A percentile compares a stretch with the other conserved stretches of the same genome.
phyloP scores from a whole-genome alignment of 2,888 invertebrate species.

The Eupithecia subumbrata region DNA sequence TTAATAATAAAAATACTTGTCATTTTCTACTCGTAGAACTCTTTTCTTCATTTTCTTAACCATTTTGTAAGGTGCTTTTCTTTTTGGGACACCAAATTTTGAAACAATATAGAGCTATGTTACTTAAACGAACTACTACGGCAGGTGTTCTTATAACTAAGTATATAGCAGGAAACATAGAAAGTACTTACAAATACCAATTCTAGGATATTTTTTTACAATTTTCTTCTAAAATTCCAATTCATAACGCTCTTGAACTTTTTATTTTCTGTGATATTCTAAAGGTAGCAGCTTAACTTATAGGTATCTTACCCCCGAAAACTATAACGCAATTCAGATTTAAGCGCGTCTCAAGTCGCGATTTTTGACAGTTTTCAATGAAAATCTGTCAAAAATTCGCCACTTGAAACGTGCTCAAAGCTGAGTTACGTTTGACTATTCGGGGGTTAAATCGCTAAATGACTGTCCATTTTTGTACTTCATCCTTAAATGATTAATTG shows the following conservation, averaged over 20 bases:
- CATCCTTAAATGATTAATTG: constrained; percentile 20
- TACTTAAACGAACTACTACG: constrained; percentile 5
- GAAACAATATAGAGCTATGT: not conserved
- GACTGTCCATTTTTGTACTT: constrained; percentile 41
- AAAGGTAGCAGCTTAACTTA: constrained; percentile 15
- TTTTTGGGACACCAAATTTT: not conserved
- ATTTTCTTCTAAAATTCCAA: not conserved
- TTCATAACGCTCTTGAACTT: not conserved
- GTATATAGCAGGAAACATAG: constrained; percentile 4
- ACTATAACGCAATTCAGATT: too few species aligned
- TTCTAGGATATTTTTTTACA: not conserved
- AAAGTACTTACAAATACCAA: not conserved
- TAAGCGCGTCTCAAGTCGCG: too few species aligned
- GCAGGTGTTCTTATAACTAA: constrained; percentile 8
- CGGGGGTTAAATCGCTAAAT: constrained; percentile 11
- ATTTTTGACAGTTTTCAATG: too few species aligned
- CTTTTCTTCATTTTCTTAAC: not conserved
- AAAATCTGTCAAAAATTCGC: too few species aligned
- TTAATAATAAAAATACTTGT: not conserved
- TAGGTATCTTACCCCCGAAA: not conserved
- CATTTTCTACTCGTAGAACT: not conserved
- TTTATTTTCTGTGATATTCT: constrained; percentile 29
- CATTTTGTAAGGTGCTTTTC: not conserved
- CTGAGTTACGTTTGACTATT: too few species aligned
- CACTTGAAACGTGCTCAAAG: too few species aligned